These are phyloP conservation scores for Oceanites oceanicus DNA, from an alignment of 2,113 vertebrate genomes.

Conservation along the genomic window DNA sequence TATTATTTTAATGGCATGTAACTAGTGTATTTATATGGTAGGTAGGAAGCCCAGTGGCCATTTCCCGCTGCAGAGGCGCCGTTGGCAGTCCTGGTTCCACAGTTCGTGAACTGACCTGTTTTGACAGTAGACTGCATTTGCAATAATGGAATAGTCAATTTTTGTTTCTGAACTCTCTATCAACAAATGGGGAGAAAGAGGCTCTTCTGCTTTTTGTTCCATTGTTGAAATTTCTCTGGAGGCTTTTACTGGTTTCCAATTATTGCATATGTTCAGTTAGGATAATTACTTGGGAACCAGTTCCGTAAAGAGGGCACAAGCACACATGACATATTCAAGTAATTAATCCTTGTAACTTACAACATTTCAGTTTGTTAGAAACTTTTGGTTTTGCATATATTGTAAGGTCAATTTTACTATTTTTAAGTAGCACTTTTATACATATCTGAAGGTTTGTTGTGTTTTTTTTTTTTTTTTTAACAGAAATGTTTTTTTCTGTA, in stretches of 20 bases:
- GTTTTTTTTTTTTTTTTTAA: constrained; percentile 6
- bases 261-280: background rate
- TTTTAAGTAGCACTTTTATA: constrained; percentile 55
- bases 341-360: background rate
- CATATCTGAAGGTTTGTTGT: background rate
- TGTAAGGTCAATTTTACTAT: constrained; percentile 13
- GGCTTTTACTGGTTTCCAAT: background rate
- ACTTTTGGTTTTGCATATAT: background rate
- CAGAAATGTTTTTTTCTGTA: background rate
- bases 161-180: background rate
- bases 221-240: constrained; percentile 2
- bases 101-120: background rate
- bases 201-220: background rate
- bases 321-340: background rate
- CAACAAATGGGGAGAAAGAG: background rate
- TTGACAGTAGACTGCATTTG: background rate
- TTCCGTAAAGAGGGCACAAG: background rate
- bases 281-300: constrained; percentile 17
- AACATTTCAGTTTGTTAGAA: constrained; percentile 51
- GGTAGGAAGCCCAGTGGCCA: constrained; percentile 20
- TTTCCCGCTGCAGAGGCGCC: constrained; percentile 49
- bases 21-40: background rate
- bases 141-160: background rate
- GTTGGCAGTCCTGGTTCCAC: background rate
- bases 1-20: background rate